A percentile compares a stretch with the other conserved stretches of the same genome.
phyloP scores from a whole-genome alignment of 2,113 vertebrate genomes.

The Rhabdomys dilectus region DNA sequence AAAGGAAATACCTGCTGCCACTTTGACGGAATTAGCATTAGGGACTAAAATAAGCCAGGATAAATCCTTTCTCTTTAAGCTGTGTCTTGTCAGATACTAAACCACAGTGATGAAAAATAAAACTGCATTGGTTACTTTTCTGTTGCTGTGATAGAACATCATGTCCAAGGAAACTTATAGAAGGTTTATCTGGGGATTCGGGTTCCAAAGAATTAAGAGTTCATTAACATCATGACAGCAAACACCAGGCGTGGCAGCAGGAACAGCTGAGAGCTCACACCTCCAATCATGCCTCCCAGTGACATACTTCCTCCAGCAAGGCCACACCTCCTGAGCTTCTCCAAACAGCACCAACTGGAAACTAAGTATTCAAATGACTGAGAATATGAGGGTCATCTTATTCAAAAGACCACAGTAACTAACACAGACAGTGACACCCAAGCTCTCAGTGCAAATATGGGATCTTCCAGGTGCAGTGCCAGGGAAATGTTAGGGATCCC shows the following conservation, averaged over 20 bases:
- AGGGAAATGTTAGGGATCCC: too few relatives aligned
- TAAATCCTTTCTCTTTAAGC: too few relatives aligned
- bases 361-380: neutral
- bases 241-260: neutral
- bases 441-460: slow-evolving; percentile 59
- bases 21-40: too few relatives aligned
- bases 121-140: neutral
- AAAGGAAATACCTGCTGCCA: too few relatives aligned
- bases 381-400: neutral
- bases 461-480: neutral
- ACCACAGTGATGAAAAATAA: neutral
- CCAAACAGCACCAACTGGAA: neutral
- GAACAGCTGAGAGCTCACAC: neutral
- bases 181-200: neutral
- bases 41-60: too few relatives aligned
- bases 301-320: neutral
- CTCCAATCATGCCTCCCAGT: neutral
- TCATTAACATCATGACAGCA: neutral
- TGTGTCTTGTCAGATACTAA: neutral
- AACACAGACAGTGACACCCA: neutral
- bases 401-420: neutral
- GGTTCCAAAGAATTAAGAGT: neutral
- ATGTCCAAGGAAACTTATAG: neutral
- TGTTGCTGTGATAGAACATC: neutral
- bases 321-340: neutral